Evolutionary conservation across 1,140 invertebrate genomes (phyloP), one percentile per base, ranked within the genome.

Genomic region (Heliconius congener): DNA sequence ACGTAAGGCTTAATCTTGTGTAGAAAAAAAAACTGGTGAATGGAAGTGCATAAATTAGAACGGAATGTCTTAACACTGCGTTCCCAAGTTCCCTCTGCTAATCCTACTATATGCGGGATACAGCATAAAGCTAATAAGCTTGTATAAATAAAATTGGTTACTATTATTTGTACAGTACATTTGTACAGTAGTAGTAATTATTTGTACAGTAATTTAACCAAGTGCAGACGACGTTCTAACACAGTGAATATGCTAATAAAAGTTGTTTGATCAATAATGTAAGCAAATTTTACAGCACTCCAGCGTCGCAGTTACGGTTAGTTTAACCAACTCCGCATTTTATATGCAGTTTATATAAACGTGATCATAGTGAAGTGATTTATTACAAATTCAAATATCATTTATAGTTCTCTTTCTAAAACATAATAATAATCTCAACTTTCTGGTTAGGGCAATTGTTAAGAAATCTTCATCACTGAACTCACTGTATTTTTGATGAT

Each of bases 221-320:
- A 66, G 9, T 30, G 11, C 27, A 66, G 23, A 66, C 23, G 27
- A 66, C 19, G 55, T 27, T 66, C 9, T 66, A 23, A 4, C 23
- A 23, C 11, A 16, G n/a, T 66, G 11, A 66, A 66, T 66, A 66
- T 30, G 23, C 23, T 66, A 66, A 66, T 66, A 27, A 66, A 27
- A 66, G 23, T 66, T 66, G 60, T 30, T 66, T 66, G 60, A 66
- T 27, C 23, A 66, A 66, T 66, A 30, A 66, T 16, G 30, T 66
- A 66, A 66, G 27, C 27, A 66, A 66, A 66, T 66, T 66, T 66
- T 66, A 66, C n/a, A 66, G 60, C 60, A 66, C n/a, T 66, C 60
- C 30, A 66, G 23, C 60, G 60, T 66, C 60, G 60, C 60, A 13
- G 60, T 66, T 66, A 66, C 60, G 60, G 60, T 30, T 57, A 57